Percentiles rank a stretch among this genome's conserved stretches.
These are phyloP conservation scores for Corythornis cristatus DNA, from an alignment of 2,113 vertebrate genomes.

Conservation along the genomic window DNA sequence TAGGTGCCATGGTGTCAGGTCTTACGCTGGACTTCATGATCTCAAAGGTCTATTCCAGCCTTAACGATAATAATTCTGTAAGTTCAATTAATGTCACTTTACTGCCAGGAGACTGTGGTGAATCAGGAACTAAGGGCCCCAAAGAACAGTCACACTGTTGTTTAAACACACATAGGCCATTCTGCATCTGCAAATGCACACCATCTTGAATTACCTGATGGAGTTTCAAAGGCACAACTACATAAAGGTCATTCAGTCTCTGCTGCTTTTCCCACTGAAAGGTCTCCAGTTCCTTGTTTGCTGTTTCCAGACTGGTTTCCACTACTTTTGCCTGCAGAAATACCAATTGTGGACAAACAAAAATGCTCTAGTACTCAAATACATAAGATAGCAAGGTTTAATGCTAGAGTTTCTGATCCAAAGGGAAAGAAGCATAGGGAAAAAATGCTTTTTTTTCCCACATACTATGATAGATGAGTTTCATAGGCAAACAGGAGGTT, in stretches of 20 bases:
- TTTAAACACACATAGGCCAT: neutral
- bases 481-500: neutral
- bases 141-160: neutral
- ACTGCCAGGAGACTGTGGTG: neutral
- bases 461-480: neutral
- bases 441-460: neutral
- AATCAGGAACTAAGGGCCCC: neutral
- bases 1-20: too few relatives aligned
- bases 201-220: constrained; percentile 83
- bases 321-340: constrained; percentile 80
- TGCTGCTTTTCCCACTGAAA: constrained; percentile 90
- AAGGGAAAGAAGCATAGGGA: neutral
- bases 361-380: neutral
- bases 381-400: neutral
- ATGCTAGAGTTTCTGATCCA: neutral
- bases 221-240: constrained; percentile 87
- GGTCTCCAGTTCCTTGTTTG: constrained; percentile 82
- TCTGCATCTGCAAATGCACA: neutral
- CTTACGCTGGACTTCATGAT: too few relatives aligned
- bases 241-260: constrained; percentile 86
- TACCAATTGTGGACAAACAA: neutral
- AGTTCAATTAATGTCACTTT: neutral
- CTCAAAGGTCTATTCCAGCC: too few relatives aligned
- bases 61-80: too few relatives aligned
- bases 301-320: constrained; percentile 68